These are phyloP conservation scores for Nothocercus nigrocapillus DNA, from an alignment of 2,113 vertebrate species.

Conservation along the genomic window DNA sequence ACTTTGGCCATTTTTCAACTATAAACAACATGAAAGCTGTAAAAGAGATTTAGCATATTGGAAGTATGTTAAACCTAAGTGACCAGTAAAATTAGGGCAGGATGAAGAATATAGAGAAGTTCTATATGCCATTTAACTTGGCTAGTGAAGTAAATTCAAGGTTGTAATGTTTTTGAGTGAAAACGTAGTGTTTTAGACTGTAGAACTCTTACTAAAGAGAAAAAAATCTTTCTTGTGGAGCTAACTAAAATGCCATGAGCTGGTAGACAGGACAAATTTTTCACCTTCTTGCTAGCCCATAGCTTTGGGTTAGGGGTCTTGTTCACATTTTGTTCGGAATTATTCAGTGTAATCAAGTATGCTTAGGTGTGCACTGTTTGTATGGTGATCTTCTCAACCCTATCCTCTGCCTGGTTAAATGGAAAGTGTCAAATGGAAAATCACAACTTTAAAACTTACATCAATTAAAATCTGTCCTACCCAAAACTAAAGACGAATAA, in stretches of 20 bases:
- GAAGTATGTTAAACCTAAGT: no score
- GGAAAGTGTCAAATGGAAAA: background rate
- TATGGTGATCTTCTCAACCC: background rate
- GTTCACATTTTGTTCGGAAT: background rate
- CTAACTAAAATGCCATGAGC: background rate
- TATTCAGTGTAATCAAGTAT: background rate
- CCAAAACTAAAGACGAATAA: background rate
- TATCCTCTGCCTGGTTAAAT: background rate
- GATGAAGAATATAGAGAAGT: background rate
- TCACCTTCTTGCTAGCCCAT: background rate
- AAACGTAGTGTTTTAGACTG: background rate
- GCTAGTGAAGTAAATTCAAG: background rate
- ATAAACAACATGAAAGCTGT: background rate
- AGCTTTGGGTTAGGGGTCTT: background rate
- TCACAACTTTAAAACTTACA: background rate
- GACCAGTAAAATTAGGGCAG: background rate
- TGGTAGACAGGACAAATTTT: background rate
- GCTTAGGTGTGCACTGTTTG: background rate
- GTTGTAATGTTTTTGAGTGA: background rate
- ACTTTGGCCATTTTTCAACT: background rate
- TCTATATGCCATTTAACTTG: background rate
- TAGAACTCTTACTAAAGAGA: background rate
- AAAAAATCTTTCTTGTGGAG: background rate
- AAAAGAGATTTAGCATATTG: background rate
- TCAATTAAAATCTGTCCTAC: background rate